Evolutionary conservation across 2,797 vertebrate species (phyloP).

Genomic region (Clarias platycephalus): DNA sequence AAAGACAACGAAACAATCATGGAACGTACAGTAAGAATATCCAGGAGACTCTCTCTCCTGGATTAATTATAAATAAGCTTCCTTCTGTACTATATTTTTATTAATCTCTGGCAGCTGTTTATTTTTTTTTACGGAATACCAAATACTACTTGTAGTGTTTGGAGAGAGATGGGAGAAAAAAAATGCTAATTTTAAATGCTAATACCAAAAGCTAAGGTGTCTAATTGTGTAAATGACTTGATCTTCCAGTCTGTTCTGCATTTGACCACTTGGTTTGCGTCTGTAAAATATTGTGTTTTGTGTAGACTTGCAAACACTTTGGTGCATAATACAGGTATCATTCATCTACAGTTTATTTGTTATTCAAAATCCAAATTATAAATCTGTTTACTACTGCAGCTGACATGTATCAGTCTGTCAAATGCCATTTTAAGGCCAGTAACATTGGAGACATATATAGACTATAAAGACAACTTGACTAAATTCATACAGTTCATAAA

Average conservation of each 20-base stretch:
- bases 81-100: background rate
- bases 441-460: background rate
- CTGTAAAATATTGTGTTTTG: background rate
- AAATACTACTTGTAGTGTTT: background rate
- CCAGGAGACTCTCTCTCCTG: background rate
- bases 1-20: background rate
- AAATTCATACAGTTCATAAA: background rate
- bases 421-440: background rate
- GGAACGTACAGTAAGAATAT: background rate
- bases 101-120: conserved; percentile 37
- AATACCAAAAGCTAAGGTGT: conserved; percentile 8
- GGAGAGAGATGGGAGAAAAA: too few species aligned
- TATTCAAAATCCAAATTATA: background rate
- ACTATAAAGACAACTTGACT: background rate
- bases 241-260: background rate
- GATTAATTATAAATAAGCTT: conserved; percentile 37
- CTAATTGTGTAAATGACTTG: background rate
- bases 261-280: background rate
- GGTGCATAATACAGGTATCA: background rate
- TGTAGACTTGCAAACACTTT: background rate
- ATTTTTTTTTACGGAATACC: conserved; percentile 9
- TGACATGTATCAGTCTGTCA: background rate
- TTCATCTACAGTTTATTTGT: background rate
- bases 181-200: background rate
- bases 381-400: conserved; percentile 3